Base-by-base conservation (phyloP, 1,140 invertebrate species). In the Acyrthosiphon pisum region DNA sequence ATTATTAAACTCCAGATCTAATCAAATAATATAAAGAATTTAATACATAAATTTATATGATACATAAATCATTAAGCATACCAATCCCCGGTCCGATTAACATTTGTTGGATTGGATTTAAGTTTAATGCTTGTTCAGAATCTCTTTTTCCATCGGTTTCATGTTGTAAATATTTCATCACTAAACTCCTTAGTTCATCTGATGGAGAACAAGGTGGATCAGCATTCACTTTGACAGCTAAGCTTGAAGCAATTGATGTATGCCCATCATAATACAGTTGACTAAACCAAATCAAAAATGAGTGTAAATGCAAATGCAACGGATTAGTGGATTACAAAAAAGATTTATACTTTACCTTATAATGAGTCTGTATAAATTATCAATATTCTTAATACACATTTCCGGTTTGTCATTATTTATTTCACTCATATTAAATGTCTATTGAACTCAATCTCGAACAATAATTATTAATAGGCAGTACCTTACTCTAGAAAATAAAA, bases 1-100 rank as follows among this genome's bases (percentile, higher is more conserved):
- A 83, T 99, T 99, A 95, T 99, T 99, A 96, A 97, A 99, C 95
- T 99, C 99, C 88, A 99, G 96, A 96, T 97, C 99, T 97, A 95
- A 95, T 95, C 90, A 41, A 30, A 14, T n/a, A 0, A 60, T 30
- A 22, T 53, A 89, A 90, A 76, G 18, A 53, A 90, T 11, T 60
- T 30, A 44, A 60, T n/a, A 60, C 2, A 53, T 4, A 93, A n/a
- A 93, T 18, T 35, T 50, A 90, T 68, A 9, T 35, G 6, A n/a
- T 46, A 30, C 30, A 60, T 60, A 60, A 60, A 60, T 60, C 1
- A 60, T 56, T 60, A 44, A 94, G 22, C 30, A 48, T 91, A 97
- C 96, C 96, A 94, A 99, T 96, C 11, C 99, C 99, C 37, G 97
- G 96, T 35, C 98, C 97, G 8, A 98, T 96, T 48, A 97, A 95